These are phyloP conservation scores for Oreotrochilus melanogaster DNA, from an alignment of 2,113 vertebrate species.

Conservation along the genomic window DNA sequence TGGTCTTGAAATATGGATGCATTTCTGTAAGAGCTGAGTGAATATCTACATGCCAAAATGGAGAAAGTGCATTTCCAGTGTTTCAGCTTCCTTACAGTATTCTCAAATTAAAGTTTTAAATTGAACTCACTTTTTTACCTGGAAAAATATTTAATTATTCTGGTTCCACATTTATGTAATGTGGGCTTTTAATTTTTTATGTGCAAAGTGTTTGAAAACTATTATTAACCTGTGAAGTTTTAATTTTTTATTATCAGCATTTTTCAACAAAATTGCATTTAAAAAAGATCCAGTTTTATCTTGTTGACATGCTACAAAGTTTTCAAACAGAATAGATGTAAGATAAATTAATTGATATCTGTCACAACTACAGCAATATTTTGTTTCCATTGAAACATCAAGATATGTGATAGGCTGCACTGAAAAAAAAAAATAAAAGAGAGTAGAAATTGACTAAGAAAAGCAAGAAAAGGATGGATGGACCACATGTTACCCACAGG, in stretches of 20 bases:
- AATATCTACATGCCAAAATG: background rate
- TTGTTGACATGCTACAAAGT: background rate
- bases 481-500: slow-evolving; percentile 21
- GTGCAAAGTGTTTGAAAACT: background rate
- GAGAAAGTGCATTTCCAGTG: background rate
- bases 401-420: background rate
- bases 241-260: background rate
- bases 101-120: background rate
- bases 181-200: background rate
- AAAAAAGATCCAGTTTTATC: background rate
- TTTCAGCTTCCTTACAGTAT: background rate
- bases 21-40: background rate
- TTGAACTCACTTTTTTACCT: accelerated
- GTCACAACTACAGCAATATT: background rate
- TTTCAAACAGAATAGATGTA: background rate
- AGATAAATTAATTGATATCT: background rate
- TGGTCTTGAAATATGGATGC: background rate
- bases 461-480: slow-evolving; percentile 16
- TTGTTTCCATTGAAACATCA: background rate
- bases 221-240: background rate
- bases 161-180: background rate
- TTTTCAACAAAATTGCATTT: background rate
- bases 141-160: background rate
- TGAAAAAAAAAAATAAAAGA: background rate
- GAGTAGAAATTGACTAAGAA: background rate